Evolutionary conservation across 2,797 vertebrate genomes (phyloP).

Genomic region (Sparus aurata): DNA sequence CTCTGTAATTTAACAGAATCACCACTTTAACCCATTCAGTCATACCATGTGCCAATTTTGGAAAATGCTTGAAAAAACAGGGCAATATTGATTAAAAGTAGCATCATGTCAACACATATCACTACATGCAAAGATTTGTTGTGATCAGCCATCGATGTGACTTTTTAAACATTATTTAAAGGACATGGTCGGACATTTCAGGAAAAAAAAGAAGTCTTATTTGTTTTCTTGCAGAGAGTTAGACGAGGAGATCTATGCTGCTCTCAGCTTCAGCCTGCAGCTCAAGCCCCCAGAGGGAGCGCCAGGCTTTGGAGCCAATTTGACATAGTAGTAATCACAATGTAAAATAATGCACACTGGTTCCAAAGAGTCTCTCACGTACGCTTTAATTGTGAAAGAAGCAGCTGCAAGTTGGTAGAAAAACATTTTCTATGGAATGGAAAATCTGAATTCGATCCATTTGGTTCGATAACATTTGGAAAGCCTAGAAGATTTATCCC

Average conservation of each 20-base stretch:
- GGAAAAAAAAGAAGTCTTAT: background rate
- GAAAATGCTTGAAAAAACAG: background rate
- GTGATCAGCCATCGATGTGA: constrained; percentile 13
- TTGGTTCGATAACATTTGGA: too few relatives aligned
- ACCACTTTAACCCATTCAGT: constrained; percentile 32
- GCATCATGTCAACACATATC: constrained; percentile 3
- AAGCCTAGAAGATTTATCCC: too few relatives aligned
- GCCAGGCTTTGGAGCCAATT: too few relatives aligned
- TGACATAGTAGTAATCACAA: too few relatives aligned
- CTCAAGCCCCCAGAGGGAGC: too few relatives aligned
- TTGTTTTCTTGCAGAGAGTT: background rate
- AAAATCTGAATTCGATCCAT: too few relatives aligned
- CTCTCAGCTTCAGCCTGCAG: background rate
- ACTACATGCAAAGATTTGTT: constrained; percentile 17
- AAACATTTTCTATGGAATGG: too few relatives aligned
- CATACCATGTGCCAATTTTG: constrained; percentile 3
- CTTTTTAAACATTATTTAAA: background rate
- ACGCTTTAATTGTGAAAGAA: too few relatives aligned
- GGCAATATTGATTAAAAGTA: constrained; percentile 26
- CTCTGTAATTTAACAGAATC: constrained; percentile 51
- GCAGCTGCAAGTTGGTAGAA: too few relatives aligned
- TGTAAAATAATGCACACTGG: too few relatives aligned
- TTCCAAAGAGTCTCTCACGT: too few relatives aligned
- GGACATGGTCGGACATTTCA: constrained; percentile 19
- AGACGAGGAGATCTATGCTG: background rate